Conservation (phyloP, 2,113 vertebrate species). For the Isichthys henryi region DNA sequence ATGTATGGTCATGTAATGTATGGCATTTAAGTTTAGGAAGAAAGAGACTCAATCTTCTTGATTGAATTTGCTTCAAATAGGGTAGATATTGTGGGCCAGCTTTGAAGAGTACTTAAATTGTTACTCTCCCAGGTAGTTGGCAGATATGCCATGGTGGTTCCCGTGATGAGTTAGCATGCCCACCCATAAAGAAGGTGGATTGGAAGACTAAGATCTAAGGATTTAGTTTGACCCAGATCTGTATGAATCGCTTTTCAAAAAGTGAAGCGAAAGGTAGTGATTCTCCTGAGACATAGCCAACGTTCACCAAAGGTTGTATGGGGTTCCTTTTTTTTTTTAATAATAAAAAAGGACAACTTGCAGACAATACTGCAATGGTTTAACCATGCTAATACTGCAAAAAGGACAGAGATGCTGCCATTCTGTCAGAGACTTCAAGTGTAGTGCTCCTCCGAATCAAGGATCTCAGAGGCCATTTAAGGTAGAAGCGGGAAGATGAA, state of each 20-base stretch:
- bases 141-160: neutral
- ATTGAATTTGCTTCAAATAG: conserved; percentile 3
- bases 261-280: conserved; percentile 38
- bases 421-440: neutral
- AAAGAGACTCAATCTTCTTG: conserved; percentile 28
- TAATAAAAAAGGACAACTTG: conserved; percentile 24
- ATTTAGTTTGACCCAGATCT: conserved; percentile 19
- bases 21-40: conserved; percentile 18
- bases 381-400: conserved; percentile 30
- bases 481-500: conserved; percentile 18
- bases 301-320: conserved; percentile 53
- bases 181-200: neutral
- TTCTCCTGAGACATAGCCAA: conserved; percentile 31
- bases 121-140: conserved; percentile 12
- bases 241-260: conserved; percentile 47
- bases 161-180: neutral
- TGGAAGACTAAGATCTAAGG: conserved; percentile 5
- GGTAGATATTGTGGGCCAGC: conserved; percentile 37
- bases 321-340: conserved; percentile 36
- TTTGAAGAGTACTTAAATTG: conserved; percentile 39
- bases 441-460: conserved; percentile 13
- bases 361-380: conserved; percentile 40
- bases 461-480: conserved; percentile 19
- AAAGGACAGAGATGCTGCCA: conserved; percentile 15
- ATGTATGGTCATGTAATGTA: conserved; percentile 20